Base-by-base conservation (phyloP, 2,113 vertebrate species). In the Spheniscus mendiculus region DNA sequence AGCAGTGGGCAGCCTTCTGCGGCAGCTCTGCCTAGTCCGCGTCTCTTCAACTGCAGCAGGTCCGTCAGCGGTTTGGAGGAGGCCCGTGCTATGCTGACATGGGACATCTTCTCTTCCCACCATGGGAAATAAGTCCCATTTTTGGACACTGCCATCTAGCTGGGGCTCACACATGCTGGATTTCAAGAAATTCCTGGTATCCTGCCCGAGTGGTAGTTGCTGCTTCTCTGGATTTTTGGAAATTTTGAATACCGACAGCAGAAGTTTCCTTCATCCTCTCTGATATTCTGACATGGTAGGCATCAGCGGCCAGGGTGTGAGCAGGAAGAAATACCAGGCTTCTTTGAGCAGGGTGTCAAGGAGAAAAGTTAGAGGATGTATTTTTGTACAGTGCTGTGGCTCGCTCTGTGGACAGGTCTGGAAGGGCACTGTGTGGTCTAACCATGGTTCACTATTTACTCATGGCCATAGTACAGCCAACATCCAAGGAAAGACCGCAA, bases 81-180 rank as follows among this genome's bases (percentile, higher is more conserved):
- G 38, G 49, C 14, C 93, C 52, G 65, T 13, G 38, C 38, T 36
- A 0, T 0, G 0, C 32, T 71, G n/a, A 6, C 0, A 1, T 17
- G 15, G 73, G 85, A 74, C 25, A 52, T 27, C 50, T 19, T 59
- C 32, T 66, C 47, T 62, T 74, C 38, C 27, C 53, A 66, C 1
- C 10, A 0, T 0, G 1, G 55, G 45, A 12, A 81, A 84, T 26
- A 23, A 6, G 11, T 45, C 47, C 50, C 19, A 8, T 0, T 83
- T 85, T 27, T 49, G 55, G 42, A 50, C 34, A 8, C 18, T 62
- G 14, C 15, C 34, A 9, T 36, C 52, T 15, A 59, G 15, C 19
- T 23, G 25, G 62, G 47, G 6, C 12, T 61, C 27, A 15, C 32
- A 36, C 7, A 1, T 11, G 5, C 17, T 42, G 17, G 15, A 8